Base-by-base conservation (phyloP, 2,888 invertebrate genomes). In the Xestia rhomboidea region DNA sequence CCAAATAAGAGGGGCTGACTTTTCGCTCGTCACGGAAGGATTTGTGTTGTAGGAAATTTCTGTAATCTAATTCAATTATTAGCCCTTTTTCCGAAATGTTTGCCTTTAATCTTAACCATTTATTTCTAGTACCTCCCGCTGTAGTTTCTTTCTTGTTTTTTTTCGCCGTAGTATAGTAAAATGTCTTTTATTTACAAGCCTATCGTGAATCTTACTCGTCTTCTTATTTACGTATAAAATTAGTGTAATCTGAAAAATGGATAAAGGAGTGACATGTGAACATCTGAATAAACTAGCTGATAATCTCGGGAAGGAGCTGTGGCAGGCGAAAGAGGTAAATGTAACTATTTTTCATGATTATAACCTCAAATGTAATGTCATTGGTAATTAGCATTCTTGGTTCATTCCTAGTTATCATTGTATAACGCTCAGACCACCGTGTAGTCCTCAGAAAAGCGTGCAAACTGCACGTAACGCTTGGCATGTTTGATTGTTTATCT, bases 11-110 rank as follows among this genome's bases (percentile, higher is more conserved):
- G 85, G 85, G 87, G 83, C 91, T 94, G 95, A 95, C 95, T 96
- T 96, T 96, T 96, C 93, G 96, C 96, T 96, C 92, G 95, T 96
- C 96, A 96, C 96, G 94, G 92, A 95, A 94, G 93, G 93, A 93
- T 95, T 95, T 94, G 92, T 93, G 93, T 94, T 92, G 88, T 91
- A 94, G 92, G 92, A 96, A 96, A 94, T 96, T 96, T 95, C 92
- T 94, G 95, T 96, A 95, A 93, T 94, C 89, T 94, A 94, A 95
- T 95, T 95, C 92, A 95, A 95, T 95, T 95, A 94, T 87, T 92
- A 87, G 87, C 90, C 88, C 84, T 91, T 91, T 89, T 88, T 86
- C 87, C 91, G 92, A 93, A 94, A 96, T 96, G 96, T 93, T 91
- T 91, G 86, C 83, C 85, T 89, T 83, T 88, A 92, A 92, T 89